A percentile compares a stretch with the other conserved stretches of the same genome.
These are phyloP conservation scores for Drusus annulatus DNA, from an alignment of 1,140 invertebrate species.

Conservation along the genomic window DNA sequence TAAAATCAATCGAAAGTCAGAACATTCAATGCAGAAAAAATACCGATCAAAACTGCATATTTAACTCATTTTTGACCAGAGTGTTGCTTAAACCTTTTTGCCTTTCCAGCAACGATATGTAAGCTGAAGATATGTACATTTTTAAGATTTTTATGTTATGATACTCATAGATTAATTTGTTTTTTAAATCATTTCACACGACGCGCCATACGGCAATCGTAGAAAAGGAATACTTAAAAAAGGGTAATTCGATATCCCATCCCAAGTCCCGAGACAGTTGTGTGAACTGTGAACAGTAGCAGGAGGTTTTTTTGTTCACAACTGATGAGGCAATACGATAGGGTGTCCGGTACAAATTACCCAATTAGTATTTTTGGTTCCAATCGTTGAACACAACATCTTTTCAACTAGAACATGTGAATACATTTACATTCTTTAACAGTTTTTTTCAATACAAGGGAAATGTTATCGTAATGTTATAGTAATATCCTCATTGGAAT, in stretches of 20 bases:
- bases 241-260: slow-evolving; percentile 49
- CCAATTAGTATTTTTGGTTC: slow-evolving; percentile 53
- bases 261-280: slow-evolving; percentile 32
- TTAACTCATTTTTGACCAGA: too few relatives aligned
- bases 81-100: too few relatives aligned
- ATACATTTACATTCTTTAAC: slow-evolving; percentile 6
- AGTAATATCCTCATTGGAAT: too few relatives aligned
- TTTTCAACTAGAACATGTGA: slow-evolving; percentile 50
- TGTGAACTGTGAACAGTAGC: slow-evolving; percentile 43
- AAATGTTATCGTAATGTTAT: too few relatives aligned
- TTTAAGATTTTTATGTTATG: too few relatives aligned
- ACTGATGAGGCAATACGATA: slow-evolving; percentile 45
- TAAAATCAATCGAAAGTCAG: too few relatives aligned
- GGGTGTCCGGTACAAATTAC: slow-evolving; percentile 54
- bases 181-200: not conserved
- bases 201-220: not conserved
- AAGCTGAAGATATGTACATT: too few relatives aligned
- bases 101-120: too few relatives aligned
- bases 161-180: too few relatives aligned
- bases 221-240: slow-evolving; percentile 25
- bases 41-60: too few relatives aligned
- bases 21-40: too few relatives aligned
- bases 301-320: not conserved
- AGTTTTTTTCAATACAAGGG: too few relatives aligned
- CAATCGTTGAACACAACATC: slow-evolving; percentile 42